Conservation (phyloP, 2,888 invertebrate genomes). For the Notodonta dromedarius region DNA sequence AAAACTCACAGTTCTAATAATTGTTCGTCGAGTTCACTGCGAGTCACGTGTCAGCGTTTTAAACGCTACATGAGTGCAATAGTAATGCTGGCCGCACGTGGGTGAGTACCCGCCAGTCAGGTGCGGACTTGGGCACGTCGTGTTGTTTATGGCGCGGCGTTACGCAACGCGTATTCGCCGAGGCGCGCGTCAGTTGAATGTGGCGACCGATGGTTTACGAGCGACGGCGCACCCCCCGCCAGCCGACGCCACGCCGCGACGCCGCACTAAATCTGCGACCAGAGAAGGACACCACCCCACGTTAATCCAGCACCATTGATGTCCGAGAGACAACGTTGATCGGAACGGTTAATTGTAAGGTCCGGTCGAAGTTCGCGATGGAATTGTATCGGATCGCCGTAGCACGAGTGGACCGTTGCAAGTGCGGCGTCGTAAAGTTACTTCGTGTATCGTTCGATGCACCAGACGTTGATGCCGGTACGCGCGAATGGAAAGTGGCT, state of each 20-base stretch:
- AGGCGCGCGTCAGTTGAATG: constrained; percentile 83
- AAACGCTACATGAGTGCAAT: constrained; percentile 78
- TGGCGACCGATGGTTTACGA: constrained; percentile 83
- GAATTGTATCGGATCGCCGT: constrained; percentile 75
- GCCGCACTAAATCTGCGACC: constrained; percentile 83
- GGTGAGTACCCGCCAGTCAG: constrained; percentile 64
- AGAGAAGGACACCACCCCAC: constrained; percentile 80
- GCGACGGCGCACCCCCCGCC: constrained; percentile 76
- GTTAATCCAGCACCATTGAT: constrained; percentile 79
- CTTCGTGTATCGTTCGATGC: constrained; percentile 84
- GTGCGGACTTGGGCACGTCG: constrained; percentile 73
- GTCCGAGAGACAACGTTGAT: constrained; percentile 78
- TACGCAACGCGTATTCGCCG: constrained; percentile 84
- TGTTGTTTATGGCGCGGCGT: constrained; percentile 81
- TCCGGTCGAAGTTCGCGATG: constrained; percentile 71
- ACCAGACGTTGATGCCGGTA: constrained; percentile 80
- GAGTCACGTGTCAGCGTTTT: constrained; percentile 81
- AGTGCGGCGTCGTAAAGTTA: constrained; percentile 83
- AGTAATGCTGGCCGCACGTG: constrained; percentile 79
- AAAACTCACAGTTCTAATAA: constrained; percentile 74
- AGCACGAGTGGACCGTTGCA: constrained; percentile 73
- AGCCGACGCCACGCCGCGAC: constrained; percentile 81
- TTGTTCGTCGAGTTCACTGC: constrained; percentile 73
- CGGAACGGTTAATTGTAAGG: constrained; percentile 79
- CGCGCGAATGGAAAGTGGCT: constrained; percentile 62